Conservation (phyloP, 2,888 invertebrate genomes). For the Hartigia nigra region DNA sequence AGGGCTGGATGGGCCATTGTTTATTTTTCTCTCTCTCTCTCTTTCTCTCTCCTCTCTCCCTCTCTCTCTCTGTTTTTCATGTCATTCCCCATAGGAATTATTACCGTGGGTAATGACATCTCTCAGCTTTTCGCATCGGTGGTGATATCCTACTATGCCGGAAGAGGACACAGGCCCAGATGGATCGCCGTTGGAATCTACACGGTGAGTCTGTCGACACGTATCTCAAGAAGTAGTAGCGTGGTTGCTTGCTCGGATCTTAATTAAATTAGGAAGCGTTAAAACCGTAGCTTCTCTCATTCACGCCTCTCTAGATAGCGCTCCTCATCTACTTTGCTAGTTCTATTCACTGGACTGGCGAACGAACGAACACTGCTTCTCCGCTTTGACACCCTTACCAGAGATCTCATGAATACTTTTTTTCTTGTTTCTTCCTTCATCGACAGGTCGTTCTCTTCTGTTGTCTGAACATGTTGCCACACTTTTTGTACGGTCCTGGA, state of each 20-base stretch:
- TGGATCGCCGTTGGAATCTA: conserved; percentile 76
- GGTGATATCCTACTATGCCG: conserved; percentile 77
- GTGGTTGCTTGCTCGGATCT: conserved; percentile 26
- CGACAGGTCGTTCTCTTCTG: conserved; percentile 71
- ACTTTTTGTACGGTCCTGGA: conserved; percentile 77
- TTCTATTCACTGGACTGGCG: conserved; percentile 48
- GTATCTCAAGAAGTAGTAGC: neutral
- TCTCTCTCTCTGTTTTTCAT: neutral
- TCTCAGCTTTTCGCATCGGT: conserved; percentile 77
- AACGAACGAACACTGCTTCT: conserved; percentile 36
- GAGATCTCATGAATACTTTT: neutral
- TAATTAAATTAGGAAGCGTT: conserved; percentile 58
- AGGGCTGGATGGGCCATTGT: neutral
- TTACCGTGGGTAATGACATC: conserved; percentile 80
- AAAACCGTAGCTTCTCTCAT: conserved; percentile 56
- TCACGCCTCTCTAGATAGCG: conserved; percentile 44
- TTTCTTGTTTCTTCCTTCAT: neutral
- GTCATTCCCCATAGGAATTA: conserved; percentile 68
- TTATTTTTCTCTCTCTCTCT: neutral
- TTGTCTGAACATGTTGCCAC: conserved; percentile 75
- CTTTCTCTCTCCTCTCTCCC: neutral
- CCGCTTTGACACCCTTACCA: neutral
- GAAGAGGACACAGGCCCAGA: conserved; percentile 77
- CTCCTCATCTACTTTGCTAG: conserved; percentile 33
- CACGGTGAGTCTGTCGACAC: conserved; percentile 50